These are phyloP conservation scores for Sigmodon hispidus DNA, from an alignment of 2,113 vertebrate species.

Conservation along the genomic window DNA sequence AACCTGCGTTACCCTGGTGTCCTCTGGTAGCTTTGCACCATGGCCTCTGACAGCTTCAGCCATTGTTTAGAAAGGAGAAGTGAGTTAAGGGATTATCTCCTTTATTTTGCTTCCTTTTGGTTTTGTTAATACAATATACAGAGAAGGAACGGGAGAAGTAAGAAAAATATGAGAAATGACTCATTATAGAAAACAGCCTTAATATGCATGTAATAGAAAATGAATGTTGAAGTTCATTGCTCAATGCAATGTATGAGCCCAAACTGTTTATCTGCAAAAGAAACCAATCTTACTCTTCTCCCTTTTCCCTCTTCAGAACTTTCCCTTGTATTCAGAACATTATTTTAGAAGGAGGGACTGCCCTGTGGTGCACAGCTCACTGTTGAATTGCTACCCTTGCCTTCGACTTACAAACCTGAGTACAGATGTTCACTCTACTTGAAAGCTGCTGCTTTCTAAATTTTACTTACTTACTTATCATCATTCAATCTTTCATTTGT, in stretches of 20 bases:
- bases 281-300: slow-evolving; percentile 63
- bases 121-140: not conserved
- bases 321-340: slow-evolving; percentile 69
- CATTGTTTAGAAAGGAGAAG: slow-evolving; percentile 36
- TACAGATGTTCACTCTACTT: slow-evolving; percentile 70
- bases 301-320: slow-evolving; percentile 42
- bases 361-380: slow-evolving; percentile 10
- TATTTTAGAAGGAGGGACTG: slow-evolving; percentile 47
- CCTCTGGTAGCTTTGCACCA: fast-evolving
- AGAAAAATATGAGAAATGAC: slow-evolving; percentile 38
- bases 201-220: not conserved
- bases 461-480: slow-evolving; percentile 56
- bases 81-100: slow-evolving; percentile 8
- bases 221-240: slow-evolving; percentile 17
- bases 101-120: slow-evolving; percentile 47
- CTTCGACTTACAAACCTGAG: slow-evolving; percentile 60
- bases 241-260: slow-evolving; percentile 21
- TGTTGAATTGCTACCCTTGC: slow-evolving; percentile 4
- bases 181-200: slow-evolving; percentile 18
- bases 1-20: not conserved
- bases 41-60: not conserved
- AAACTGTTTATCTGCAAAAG: slow-evolving; percentile 67
- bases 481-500: slow-evolving; percentile 68
- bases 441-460: slow-evolving; percentile 65
- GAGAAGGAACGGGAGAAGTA: not conserved